Percentiles rank a stretch among this genome's conserved stretches.
Conservation (phyloP, 2,797 vertebrate species). For the Ptychobarbus kaznakovi region DNA sequence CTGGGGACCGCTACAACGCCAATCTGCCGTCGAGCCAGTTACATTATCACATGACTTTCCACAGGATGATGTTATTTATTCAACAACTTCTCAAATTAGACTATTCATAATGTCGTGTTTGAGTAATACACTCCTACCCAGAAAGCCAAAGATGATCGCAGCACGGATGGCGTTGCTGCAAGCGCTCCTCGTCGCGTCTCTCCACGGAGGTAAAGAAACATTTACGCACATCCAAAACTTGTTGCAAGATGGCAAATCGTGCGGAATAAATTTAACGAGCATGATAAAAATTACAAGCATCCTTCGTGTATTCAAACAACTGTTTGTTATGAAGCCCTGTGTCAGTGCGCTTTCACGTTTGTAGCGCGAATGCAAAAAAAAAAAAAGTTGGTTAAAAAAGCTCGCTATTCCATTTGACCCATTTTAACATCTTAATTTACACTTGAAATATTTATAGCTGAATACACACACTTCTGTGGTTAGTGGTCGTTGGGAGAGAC, state of each 20-base stretch:
- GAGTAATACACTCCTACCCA: conserved; percentile 10
- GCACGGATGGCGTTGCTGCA: conserved; percentile 34
- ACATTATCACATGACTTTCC: conserved; percentile 11
- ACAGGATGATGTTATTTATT: conserved; percentile 44
- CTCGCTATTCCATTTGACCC: conserved; percentile 1
- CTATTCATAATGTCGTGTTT: conserved; percentile 13
- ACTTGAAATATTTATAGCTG: conserved; percentile 15
- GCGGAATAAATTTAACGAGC: background rate
- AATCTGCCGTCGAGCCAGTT: background rate
- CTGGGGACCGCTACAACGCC: background rate
- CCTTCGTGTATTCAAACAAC: too few relatives aligned
- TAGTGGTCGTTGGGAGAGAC: background rate
- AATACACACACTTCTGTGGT: background rate
- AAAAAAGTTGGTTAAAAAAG: conserved; percentile 12
- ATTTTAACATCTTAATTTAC: conserved; percentile 33
- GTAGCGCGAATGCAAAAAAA: background rate
- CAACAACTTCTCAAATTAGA: conserved; percentile 12
- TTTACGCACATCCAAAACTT: conserved; percentile 44
- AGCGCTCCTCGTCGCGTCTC: conserved; percentile 44
- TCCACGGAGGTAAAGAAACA: conserved; percentile 50
- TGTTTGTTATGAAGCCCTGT: background rate
- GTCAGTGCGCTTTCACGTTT: background rate
- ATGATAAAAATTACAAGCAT: background rate
- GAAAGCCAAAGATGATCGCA: conserved; percentile 52
- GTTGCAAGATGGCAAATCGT: conserved; percentile 27